A percentile compares a stretch with the other conserved stretches of the same genome.
These are phyloP conservation scores for Ranitomeya imitator DNA, from an alignment of 2,113 vertebrate genomes.

Conservation along the genomic window DNA sequence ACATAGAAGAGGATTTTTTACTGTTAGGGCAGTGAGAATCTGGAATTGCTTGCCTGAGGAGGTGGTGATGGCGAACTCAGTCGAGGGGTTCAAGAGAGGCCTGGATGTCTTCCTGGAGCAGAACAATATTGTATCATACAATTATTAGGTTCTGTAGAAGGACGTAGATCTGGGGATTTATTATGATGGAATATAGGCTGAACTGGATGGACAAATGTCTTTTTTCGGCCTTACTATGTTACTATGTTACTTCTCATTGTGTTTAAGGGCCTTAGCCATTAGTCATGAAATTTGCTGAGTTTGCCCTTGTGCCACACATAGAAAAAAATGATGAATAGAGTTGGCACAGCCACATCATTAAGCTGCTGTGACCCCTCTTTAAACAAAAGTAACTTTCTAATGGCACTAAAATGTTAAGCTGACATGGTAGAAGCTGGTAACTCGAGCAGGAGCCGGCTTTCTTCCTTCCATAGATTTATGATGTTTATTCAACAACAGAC, in stretches of 20 bases:
- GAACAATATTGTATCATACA: too few species aligned
- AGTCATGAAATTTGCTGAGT: conserved; percentile 62
- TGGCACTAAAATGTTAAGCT: conserved; percentile 59
- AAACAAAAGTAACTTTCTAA: conserved; percentile 47
- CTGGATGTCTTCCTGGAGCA: too few species aligned
- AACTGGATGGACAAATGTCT: too few species aligned
- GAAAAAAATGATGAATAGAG: conserved; percentile 15
- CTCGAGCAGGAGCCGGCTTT: conserved; percentile 57
- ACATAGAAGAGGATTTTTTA: too few species aligned
- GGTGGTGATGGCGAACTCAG: too few species aligned
- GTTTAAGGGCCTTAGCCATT: conserved; percentile 57
- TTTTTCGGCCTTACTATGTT: too few species aligned
- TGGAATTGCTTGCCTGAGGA: too few species aligned
- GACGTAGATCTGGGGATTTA: too few species aligned
- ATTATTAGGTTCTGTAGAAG: too few species aligned
- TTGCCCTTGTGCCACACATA: conserved; percentile 56
- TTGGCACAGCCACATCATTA: conserved; percentile 58
- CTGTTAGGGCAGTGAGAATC: too few species aligned
- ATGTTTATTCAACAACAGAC: conserved; percentile 62
- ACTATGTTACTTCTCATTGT: conserved; percentile 60
- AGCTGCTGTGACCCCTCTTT: conserved; percentile 57
- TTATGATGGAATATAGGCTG: too few species aligned
- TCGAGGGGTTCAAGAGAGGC: too few species aligned
- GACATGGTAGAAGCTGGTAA: conserved; percentile 61
- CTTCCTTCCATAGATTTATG: conserved; percentile 61